Evolutionary conservation across 2,888 invertebrate genomes (phyloP), one percentile per base, ranked within the genome.

Genomic region (Epirrita christyi): DNA sequence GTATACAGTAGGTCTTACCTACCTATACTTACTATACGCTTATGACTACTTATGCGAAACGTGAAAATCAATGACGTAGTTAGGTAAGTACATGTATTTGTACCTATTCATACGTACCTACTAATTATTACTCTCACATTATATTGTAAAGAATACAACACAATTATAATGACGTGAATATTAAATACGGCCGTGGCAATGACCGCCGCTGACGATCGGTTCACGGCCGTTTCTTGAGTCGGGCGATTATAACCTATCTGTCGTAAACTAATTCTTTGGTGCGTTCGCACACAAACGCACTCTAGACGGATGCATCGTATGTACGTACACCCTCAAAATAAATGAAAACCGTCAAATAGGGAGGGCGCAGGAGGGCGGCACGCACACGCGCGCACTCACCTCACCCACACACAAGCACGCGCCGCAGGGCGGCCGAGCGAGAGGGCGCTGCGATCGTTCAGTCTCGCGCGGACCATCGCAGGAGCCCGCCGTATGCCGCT

Each of bases 381-480:
- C 75, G 63, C 77, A 74, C 76, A 79, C 61, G 54, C 64, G 76
- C 82, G 63, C 81, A 78, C 78, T 76, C 14, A 6, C 6, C 34
- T 47, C 59, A 55, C 47, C 13, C 78, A 85, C 86, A 81, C 75
- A 72, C 73, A 63, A 74, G 61, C 71, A 78, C 76, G 74, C 70
- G 67, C 60, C 70, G 73, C 80, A 75, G 78, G 77, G 72, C 76
- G 78, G 68, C 55, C 41, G 59, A 62, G 59, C 65, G 79, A 82
- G 88, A 85, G 87, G 89, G 90, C 89, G 89, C 89, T 81, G 75
- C 74, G 61, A 60, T 85, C 90, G 88, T 83, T 86, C 91, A 93
- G 93, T 93, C 92, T 91, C 92, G 92, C 92, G 88, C 85, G 86
- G 90, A 86, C 86, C 83, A 81, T 80, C 78, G 74, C 62, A 61